These are phyloP conservation scores for Bufo bufo DNA, from an alignment of 2,113 vertebrate species.

Conservation along the genomic window DNA sequence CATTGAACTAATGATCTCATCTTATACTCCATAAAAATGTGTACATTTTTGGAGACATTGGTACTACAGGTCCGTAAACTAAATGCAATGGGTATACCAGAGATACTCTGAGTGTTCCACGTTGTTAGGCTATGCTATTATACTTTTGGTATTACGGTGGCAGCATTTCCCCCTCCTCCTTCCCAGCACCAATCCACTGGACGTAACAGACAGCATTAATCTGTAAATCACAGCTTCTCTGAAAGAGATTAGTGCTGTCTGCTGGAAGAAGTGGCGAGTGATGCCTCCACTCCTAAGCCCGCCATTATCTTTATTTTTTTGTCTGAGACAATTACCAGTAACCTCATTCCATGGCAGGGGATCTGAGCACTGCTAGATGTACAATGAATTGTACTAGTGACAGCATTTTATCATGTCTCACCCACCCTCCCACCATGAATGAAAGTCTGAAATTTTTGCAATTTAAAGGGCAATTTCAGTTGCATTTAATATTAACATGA, in stretches of 20 bases:
- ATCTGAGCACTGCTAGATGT: not conserved
- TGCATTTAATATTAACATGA: not conserved
- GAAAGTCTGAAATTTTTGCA: not conserved
- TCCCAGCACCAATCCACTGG: not conserved
- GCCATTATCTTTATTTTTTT: not conserved
- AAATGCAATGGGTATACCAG: not conserved
- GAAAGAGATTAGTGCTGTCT: slow-evolving; percentile 46
- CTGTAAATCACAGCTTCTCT: slow-evolving; percentile 47
- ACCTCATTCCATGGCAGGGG: slow-evolving; percentile 14
- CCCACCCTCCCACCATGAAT: not conserved
- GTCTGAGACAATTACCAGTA: slow-evolving; percentile 1
- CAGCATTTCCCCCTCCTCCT: not conserved
- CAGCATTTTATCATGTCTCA: not conserved
- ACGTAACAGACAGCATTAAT: slow-evolving; percentile 20
- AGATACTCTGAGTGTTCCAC: not conserved
- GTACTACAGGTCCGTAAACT: not conserved
- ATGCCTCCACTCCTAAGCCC: not conserved
- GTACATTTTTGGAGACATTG: not conserved
- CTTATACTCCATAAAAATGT: no score
- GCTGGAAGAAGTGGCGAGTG: slow-evolving; percentile 29
- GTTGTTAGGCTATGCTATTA: not conserved
- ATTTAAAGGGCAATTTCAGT: not conserved
- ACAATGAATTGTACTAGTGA: not conserved
- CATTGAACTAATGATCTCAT: no score
- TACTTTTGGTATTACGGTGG: not conserved